Evolutionary conservation across 2,797 vertebrate genomes (phyloP).

Genomic region (Neopelma chrysocephalum): DNA sequence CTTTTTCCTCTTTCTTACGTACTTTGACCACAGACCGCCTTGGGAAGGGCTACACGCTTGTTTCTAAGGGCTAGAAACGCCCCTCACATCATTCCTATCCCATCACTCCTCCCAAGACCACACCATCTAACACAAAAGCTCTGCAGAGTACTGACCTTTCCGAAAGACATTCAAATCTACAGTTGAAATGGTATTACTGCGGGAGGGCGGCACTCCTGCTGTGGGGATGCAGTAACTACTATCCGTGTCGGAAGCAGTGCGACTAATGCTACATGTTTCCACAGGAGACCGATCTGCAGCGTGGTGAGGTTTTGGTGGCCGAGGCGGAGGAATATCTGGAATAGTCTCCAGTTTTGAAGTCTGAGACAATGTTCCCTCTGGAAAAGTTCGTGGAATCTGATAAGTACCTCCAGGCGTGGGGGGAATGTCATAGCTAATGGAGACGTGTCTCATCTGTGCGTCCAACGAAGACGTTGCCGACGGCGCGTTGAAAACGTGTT

Average conservation of each 20-base stretch:
- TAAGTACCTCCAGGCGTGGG: constrained; percentile 92
- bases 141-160: constrained; percentile 83
- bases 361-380: constrained; percentile 75
- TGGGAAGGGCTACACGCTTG: not conserved
- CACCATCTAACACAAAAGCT: not conserved
- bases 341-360: constrained; percentile 81
- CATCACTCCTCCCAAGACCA: not conserved
- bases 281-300: constrained; percentile 89
- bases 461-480: constrained; percentile 85
- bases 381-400: constrained; percentile 90
- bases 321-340: constrained; percentile 90
- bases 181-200: constrained; percentile 93
- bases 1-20: not conserved
- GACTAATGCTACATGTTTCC: constrained; percentile 83
- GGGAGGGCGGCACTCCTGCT: constrained; percentile 80
- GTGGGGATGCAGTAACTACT: constrained; percentile 90
- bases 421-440: constrained; percentile 96
- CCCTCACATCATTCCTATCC: accelerated
- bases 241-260: constrained; percentile 89
- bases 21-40: not conserved
- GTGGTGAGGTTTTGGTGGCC: constrained; percentile 91
- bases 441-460: constrained; percentile 86
- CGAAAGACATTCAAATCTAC: constrained; percentile 87
- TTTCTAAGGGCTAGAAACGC: not conserved
- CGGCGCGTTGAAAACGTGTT: constrained; percentile 88